These are phyloP conservation scores for Crambe crambe DNA, from an alignment of 37 sponge, comb jelly and placozoan genomes.

Conservation along the genomic window DNA sequence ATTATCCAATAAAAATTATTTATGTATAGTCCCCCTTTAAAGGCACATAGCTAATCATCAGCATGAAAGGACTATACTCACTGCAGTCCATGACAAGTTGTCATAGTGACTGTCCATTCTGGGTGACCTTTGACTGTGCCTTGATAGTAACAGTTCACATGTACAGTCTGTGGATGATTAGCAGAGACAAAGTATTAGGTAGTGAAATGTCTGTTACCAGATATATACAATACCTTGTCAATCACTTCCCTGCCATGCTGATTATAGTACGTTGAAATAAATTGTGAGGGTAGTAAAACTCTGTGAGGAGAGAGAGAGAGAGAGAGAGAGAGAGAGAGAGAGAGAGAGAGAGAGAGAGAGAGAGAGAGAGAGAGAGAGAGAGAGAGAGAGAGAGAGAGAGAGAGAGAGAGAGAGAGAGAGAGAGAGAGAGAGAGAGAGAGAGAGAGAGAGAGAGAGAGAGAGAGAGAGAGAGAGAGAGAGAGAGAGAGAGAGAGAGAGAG, in stretches of 20 bases:
- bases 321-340: no score
- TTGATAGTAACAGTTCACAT: conserved; percentile 68
- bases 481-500: no score
- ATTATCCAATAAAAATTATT: no score
- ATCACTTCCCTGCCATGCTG: conserved; percentile 30
- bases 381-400: background rate
- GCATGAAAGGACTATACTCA: no score
- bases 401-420: background rate
- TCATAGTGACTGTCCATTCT: conserved; percentile 45
- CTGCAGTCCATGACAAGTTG: conserved; percentile 59
- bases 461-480: no score
- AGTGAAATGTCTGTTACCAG: background rate
- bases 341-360: no score
- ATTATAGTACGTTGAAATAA: conserved; percentile 27
- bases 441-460: no score
- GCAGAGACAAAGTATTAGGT: background rate
- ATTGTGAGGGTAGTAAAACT: background rate
- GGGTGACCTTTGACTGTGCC: conserved; percentile 59
- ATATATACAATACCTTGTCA: conserved; percentile 4
- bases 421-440: no score
- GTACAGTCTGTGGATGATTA: conserved; percentile 14
- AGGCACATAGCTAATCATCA: no score
- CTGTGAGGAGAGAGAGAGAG: no score
- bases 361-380: no score
- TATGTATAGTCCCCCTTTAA: no score